Conservation (phyloP, 2,113 vertebrate genomes). For the Theristicus caerulescens region DNA sequence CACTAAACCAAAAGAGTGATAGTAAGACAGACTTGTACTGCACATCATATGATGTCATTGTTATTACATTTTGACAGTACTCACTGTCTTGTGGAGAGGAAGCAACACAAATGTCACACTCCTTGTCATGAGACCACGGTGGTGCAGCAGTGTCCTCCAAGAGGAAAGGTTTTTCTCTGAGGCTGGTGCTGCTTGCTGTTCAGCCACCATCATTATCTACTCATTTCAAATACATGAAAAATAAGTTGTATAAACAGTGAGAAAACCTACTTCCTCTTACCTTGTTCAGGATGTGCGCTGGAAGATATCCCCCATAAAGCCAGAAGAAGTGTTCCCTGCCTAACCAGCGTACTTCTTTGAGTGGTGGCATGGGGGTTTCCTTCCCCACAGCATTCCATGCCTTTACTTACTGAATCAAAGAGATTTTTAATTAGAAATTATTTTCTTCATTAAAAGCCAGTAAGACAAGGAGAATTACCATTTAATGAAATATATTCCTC, state of each 20-base stretch:
- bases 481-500: not conserved
- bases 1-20: not conserved
- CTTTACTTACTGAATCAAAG: not conserved
- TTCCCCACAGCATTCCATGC: not conserved
- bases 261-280: not conserved
- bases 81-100: rapidly evolving
- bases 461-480: not conserved
- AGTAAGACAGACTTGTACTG: not conserved
- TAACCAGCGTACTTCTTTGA: not conserved
- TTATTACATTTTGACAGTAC: not conserved
- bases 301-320: not conserved
- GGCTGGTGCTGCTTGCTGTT: not conserved
- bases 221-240: not conserved
- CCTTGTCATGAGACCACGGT: rapidly evolving
- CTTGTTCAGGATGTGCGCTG: not conserved
- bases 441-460: not conserved
- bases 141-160: not conserved
- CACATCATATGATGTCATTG: not conserved
- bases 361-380: not conserved
- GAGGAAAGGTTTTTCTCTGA: not conserved
- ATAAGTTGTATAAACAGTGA: not conserved
- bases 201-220: not conserved
- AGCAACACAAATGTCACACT: not conserved
- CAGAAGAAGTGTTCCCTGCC: not conserved
- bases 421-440: not conserved